Evolutionary conservation across 2,797 vertebrate species (phyloP), one percentile per base, ranked within the genome.

Genomic region (Balearica regulorum): DNA sequence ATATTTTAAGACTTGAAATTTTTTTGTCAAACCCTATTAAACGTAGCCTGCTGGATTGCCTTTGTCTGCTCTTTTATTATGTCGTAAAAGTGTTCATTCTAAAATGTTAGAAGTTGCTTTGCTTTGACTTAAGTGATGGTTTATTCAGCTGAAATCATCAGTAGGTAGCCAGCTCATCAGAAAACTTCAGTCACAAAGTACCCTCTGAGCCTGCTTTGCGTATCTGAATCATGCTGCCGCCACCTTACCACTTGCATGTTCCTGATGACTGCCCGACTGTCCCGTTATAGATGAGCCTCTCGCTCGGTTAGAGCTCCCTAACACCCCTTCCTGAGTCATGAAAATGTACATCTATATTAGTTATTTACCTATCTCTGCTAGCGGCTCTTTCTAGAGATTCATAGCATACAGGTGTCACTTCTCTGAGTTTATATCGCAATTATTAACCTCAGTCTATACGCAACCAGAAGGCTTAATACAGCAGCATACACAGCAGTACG

Each of bases 101-200:
- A 33, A 90, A 78, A 60, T 28, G 18, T 54, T 61, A 49, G 25
- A 79, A 70, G 35, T 2, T 79, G 39, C 48, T 79, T 62, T 90
- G 35, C 53, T 90, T 81, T 79, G 46, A 92, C 28, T 77, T 51
- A 65, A 62, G 37, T 35, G 54, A 68, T 53, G 43, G 37, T 76
- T 93, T 82, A 79, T 49, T 93, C 73, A 82, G 54, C 62, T 89
- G 73, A 90, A 95, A 83, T 90, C 20, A 77, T 53, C 66, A 79
- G 33, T 19, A 57, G 62, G 55, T 94, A 91, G 86, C 88, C 91
- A 53, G 66, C 25, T 83, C 73, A 78, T n/a, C 53, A 84, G 60
- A 81, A 91, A 91, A 85, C 48, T 46, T 75, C 60, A 48, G 66
- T 72, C 58, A 84, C 29, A 54, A 70, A 89, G 71, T 46, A 87